A percentile compares a stretch with the other conserved stretches of the same genome.
Conservation (phyloP, 2,797 vertebrate species). For the Carcharodon carcharias region DNA sequence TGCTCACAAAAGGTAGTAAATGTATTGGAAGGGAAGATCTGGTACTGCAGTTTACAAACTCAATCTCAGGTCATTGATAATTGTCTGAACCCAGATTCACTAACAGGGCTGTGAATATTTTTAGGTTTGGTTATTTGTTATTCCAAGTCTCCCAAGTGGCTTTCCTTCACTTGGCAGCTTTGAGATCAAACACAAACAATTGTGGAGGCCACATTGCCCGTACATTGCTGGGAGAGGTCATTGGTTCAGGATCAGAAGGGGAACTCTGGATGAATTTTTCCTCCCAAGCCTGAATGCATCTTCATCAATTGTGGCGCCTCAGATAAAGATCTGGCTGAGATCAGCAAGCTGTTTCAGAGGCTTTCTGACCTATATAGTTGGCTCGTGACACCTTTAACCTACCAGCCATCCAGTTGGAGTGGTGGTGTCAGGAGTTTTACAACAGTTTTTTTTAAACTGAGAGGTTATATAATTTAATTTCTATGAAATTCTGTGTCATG, state of each 20-base stretch:
- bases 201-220: not conserved
- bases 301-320: not conserved
- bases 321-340: not conserved
- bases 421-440: not conserved
- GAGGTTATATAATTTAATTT: not conserved
- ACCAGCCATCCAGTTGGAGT: not conserved
- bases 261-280: not conserved
- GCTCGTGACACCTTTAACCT: not conserved
- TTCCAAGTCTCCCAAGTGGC: not conserved
- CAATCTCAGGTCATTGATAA: not conserved
- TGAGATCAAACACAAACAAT: not conserved
- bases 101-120: not conserved
- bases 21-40: not conserved
- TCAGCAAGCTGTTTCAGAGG: not conserved
- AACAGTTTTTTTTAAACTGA: not conserved
- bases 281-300: not conserved
- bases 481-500: not conserved
- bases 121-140: not conserved
- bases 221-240: not conserved
- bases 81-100: not conserved
- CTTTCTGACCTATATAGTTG: not conserved
- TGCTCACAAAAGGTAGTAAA: not conserved
- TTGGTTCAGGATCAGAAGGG: not conserved
- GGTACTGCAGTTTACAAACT: not conserved
- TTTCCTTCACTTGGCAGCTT: not conserved